These are phyloP conservation scores for Bombus haemorrhoidalis DNA, from an alignment of 1,140 invertebrate species.

Conservation along the genomic window DNA sequence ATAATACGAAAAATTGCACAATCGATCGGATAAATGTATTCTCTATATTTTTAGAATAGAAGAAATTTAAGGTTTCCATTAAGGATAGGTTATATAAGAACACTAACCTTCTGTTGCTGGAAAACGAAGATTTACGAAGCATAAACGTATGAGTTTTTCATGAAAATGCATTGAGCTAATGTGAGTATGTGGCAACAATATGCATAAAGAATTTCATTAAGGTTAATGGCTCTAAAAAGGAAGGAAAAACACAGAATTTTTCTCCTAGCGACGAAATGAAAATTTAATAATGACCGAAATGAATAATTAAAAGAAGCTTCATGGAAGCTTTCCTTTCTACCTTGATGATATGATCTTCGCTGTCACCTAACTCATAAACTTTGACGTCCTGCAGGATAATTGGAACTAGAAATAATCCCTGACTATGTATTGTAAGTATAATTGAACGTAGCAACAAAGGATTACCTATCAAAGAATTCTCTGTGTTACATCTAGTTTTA, in stretches of 20 bases:
- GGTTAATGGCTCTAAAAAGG: background rate
- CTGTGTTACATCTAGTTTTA: background rate
- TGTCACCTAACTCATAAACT: background rate
- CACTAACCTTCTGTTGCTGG: too few species aligned
- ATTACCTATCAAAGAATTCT: background rate
- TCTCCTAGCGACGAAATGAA: background rate
- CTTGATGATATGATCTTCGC: background rate
- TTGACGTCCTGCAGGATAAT: background rate
- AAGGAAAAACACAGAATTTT: background rate
- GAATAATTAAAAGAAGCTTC: background rate
- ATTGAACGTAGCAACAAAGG: background rate
- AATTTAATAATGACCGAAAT: background rate
- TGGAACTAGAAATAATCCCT: background rate
- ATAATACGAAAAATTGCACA: background rate
- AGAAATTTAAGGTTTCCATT: background rate
- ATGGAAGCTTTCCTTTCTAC: background rate
- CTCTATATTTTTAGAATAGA: background rate
- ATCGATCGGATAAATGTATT: background rate
- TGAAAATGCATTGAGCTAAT: background rate
- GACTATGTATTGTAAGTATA: too few species aligned
- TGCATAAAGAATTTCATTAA: background rate
- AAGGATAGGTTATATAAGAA: background rate
- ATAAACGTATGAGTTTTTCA: background rate
- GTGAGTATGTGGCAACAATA: too few species aligned
- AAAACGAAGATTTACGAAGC: too few species aligned